Evolutionary conservation across 2,888 invertebrate species (phyloP).

Genomic region (Watsonalla cultraria): DNA sequence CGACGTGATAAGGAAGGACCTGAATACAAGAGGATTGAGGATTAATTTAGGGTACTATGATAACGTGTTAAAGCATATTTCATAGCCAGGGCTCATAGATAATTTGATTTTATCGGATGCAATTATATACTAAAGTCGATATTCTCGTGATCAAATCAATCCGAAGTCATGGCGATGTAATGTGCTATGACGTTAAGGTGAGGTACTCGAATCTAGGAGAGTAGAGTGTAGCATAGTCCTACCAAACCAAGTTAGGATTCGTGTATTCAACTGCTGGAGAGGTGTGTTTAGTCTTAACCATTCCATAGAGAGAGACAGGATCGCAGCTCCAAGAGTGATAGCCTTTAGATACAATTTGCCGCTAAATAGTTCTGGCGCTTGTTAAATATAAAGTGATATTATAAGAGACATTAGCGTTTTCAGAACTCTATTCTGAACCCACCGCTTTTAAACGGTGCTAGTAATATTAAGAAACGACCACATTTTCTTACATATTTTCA

Average conservation of each 20-base stretch:
- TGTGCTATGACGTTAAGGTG: not conserved
- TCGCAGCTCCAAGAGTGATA: not conserved
- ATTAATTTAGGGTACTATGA: no score
- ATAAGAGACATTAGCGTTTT: not conserved
- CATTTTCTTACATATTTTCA: not conserved
- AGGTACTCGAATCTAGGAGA: not conserved
- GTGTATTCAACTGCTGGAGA: not conserved
- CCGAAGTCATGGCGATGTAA: not conserved
- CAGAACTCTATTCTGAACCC: conserved; percentile 1
- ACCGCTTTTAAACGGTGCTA: not conserved
- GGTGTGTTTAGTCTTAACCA: conserved; percentile 9
- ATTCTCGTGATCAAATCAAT: not conserved
- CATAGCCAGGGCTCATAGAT: no score
- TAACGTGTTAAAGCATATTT: no score
- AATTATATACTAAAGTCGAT: not conserved
- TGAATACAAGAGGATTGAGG: not conserved
- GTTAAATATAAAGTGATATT: not conserved
- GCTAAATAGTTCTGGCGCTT: not conserved
- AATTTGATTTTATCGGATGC: no score
- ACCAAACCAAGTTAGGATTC: not conserved
- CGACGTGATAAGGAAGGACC: not conserved
- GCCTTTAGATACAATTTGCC: not conserved
- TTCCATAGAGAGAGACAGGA: conserved; percentile 10
- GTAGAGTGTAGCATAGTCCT: conserved; percentile 1
- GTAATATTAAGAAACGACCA: not conserved